A percentile compares a stretch with the other conserved stretches of the same genome.
Conservation (phyloP, 2,113 vertebrate genomes). For the Acinonyx jubatus region DNA sequence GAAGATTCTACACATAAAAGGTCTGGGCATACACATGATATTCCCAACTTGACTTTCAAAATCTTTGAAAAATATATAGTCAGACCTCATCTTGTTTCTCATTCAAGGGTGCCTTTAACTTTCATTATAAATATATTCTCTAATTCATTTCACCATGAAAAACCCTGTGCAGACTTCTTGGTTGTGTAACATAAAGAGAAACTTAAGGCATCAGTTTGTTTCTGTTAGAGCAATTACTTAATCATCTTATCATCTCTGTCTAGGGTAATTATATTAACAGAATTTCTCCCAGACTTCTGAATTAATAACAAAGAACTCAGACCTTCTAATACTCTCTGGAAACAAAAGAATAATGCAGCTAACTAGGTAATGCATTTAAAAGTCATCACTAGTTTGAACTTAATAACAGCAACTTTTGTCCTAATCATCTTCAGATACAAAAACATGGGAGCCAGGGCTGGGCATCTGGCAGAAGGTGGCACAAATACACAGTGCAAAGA, state of each 20-base stretch:
- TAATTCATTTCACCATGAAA: slow-evolving; percentile 3
- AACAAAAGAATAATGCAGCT: not conserved
- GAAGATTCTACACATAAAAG: slow-evolving; percentile 20
- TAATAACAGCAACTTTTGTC: slow-evolving; percentile 72
- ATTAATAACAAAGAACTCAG: slow-evolving; percentile 39
- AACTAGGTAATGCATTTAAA: slow-evolving; percentile 60
- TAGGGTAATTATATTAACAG: slow-evolving; percentile 69
- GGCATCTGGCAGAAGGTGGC: slow-evolving; percentile 72
- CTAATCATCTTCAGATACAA: slow-evolving; percentile 64
- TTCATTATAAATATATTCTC: slow-evolving; percentile 12
- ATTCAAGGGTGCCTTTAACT: slow-evolving; percentile 39
- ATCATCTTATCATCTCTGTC: slow-evolving; percentile 67
- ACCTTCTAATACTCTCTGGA: not conserved
- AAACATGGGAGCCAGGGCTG: slow-evolving; percentile 50
- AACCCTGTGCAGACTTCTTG: slow-evolving; percentile 47
- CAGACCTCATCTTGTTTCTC: slow-evolving; percentile 23
- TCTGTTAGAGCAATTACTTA: slow-evolving; percentile 60
- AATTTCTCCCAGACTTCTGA: slow-evolving; percentile 75
- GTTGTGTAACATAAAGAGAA: slow-evolving; percentile 66
- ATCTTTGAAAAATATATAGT: slow-evolving; percentile 50
- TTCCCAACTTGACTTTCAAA: slow-evolving; percentile 51
- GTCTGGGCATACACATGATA: not conserved
- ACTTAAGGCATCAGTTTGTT: slow-evolving; percentile 46
- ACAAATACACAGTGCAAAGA: slow-evolving; percentile 64
- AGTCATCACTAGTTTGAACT: slow-evolving; percentile 44